Evolutionary conservation across 2,888 invertebrate genomes (phyloP).

Genomic region (Parasteatoda lunata): DNA sequence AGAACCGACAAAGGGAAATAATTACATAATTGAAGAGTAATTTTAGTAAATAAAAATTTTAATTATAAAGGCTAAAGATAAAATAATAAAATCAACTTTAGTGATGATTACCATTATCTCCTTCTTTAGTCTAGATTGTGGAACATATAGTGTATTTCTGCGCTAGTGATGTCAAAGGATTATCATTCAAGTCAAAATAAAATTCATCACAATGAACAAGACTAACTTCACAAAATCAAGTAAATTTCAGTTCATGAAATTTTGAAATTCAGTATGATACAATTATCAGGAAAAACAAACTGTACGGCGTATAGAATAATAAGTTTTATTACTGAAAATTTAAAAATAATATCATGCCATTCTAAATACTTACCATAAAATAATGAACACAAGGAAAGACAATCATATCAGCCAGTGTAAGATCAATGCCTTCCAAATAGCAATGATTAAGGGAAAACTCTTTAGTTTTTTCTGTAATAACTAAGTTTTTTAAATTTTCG

Average conservation of each 20-base stretch:
- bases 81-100: too few species aligned
- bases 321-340: neutral
- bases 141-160: too few species aligned
- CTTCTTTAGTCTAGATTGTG: too few species aligned
- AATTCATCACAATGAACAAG: neutral
- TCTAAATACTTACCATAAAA: conserved; percentile 72
- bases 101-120: too few species aligned
- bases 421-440: conserved; percentile 87
- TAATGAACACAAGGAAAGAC: conserved; percentile 82
- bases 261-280: too few species aligned
- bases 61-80: too few species aligned
- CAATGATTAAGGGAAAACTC: conserved; percentile 77
- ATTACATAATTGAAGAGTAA: too few species aligned
- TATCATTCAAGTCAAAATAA: neutral
- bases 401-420: conserved; percentile 89
- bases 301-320: neutral
- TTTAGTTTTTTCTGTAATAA: conserved; percentile 54
- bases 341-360: too few species aligned
- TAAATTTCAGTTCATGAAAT: neutral
- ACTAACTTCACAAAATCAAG: neutral
- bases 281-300: neutral
- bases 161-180: neutral
- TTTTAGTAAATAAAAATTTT: too few species aligned
- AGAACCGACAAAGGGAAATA: too few species aligned
- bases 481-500: conserved; percentile 30